phyloP scores from a whole-genome alignment of 2,888 invertebrate species.

The Achlya flavicornis region DNA sequence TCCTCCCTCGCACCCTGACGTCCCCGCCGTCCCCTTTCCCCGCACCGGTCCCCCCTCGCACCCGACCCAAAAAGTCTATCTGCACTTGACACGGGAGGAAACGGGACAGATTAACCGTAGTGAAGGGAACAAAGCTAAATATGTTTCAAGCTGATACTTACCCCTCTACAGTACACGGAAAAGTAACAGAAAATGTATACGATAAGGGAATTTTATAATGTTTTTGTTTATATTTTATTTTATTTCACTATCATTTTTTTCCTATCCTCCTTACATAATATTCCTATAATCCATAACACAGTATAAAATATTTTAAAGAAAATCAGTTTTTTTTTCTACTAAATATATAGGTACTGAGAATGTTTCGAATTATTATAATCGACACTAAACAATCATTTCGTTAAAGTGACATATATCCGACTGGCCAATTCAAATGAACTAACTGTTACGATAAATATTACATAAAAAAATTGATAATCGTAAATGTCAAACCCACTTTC shows the following conservation, averaged over 20 bases:
- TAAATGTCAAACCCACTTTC: neutral
- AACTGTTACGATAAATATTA: neutral
- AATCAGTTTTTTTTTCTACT: too few relatives aligned
- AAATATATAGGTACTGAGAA: too few relatives aligned
- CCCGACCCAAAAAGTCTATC: constrained; percentile 82
- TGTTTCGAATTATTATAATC: neutral
- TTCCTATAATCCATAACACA: too few relatives aligned
- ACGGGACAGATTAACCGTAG: constrained; percentile 84
- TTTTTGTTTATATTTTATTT: too few relatives aligned
- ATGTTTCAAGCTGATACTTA: constrained; percentile 82
- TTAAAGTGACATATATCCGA: neutral
- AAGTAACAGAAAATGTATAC: constrained; percentile 48
- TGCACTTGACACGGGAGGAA: constrained; percentile 83
- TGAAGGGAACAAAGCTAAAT: constrained; percentile 84
- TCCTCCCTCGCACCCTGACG: constrained; percentile 49
- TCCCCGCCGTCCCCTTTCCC: constrained; percentile 37
- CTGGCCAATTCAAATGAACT: neutral
- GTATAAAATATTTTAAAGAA: too few relatives aligned
- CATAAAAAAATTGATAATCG: neutral
- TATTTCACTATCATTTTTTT: too few relatives aligned
- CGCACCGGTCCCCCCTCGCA: constrained; percentile 41
- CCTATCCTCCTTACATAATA: too few relatives aligned
- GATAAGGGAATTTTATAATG: constrained; percentile 8
- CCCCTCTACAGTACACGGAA: constrained; percentile 60
- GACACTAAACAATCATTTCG: neutral